phyloP scores from a whole-genome alignment of 2,113 vertebrate genomes.

The Lagopus muta region DNA sequence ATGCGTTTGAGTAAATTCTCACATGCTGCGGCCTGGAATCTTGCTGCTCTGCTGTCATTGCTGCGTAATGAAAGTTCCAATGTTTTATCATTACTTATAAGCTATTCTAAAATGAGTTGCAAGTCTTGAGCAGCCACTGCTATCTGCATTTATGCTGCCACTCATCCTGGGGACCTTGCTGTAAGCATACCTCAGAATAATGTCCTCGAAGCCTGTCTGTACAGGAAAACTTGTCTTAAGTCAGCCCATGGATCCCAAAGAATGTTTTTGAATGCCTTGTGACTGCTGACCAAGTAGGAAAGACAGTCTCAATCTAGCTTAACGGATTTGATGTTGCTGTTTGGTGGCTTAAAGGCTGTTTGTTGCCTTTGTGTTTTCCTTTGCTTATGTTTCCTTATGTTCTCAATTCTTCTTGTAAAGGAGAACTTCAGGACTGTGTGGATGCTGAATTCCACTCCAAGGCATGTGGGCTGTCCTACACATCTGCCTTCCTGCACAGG shows the following conservation, averaged over 20 bases:
- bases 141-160: fast-evolving
- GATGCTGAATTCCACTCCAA: not conserved
- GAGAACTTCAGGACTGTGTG: not conserved
- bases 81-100: not conserved
- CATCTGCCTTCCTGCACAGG: fast-evolving
- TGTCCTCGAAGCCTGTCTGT: not conserved
- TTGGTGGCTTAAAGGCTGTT: not conserved
- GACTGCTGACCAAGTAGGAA: not conserved
- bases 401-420: not conserved
- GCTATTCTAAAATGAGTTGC: not conserved
- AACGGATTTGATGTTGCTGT: not conserved
- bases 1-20: too few relatives aligned
- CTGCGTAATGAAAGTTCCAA: not conserved
- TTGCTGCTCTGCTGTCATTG: too few relatives aligned
- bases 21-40: too few relatives aligned
- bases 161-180: not conserved
- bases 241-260: not conserved
- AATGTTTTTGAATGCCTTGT: too few relatives aligned
- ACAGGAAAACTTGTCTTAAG: not conserved
- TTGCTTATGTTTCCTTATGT: not conserved
- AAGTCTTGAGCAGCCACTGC: not conserved
- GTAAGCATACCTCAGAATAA: not conserved
- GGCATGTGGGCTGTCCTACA: not conserved
- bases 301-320: not conserved
- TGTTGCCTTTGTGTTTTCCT: not conserved